Evolutionary conservation across 1,140 invertebrate genomes (phyloP), one percentile per base, ranked within the genome.

Genomic region (Trichogramma pretiosum): DNA sequence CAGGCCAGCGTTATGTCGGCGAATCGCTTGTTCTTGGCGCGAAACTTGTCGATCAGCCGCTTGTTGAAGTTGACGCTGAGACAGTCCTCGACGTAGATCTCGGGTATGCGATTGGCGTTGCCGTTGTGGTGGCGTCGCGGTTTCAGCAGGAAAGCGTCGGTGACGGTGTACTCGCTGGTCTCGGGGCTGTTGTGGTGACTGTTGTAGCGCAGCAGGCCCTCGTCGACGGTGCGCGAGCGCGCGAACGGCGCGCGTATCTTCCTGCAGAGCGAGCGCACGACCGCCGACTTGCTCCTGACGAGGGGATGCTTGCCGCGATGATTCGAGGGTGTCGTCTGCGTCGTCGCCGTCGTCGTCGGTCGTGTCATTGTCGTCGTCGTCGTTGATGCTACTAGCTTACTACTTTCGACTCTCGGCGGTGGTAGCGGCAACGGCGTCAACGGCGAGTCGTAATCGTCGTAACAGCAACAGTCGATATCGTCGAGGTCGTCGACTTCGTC

Each of bases 221-320:
- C 68, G 56, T 72, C 68, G 56, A 72, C 62, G 43, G 68, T 70
- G 50, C 63, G 67, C 52, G 68, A 72, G 50, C 65, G 68, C 57
- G 63, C 66, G 58, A 71, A 68, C 34, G 68, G 68, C 48, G 65
- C 64, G 59, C 63, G 63, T 60, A 70, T 68, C 60, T 68, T 72
- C 62, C 60, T 68, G 58, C 69, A 71, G 58, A 70, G 66, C 60
- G 68, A 71, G 62, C 68, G 68, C 52, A 72, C 66, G 54, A 72
- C 70, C 70, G 68, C 70, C 67, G 68, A 72, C 65, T 72, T 72
- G 70, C 70, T 72, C 66, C 70, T 67, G 70, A 72, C 68, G 64
- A 72, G 63, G 57, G 67, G 66, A 46, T 50, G 45, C n/a, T n/a
- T n/a, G n/a, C n/a, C n/a, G n/a, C n/a, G n/a, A 32, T 35, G 48